phyloP scores from a whole-genome alignment of 2,797 vertebrate genomes.

The Chiloscyllium punctatum region DNA sequence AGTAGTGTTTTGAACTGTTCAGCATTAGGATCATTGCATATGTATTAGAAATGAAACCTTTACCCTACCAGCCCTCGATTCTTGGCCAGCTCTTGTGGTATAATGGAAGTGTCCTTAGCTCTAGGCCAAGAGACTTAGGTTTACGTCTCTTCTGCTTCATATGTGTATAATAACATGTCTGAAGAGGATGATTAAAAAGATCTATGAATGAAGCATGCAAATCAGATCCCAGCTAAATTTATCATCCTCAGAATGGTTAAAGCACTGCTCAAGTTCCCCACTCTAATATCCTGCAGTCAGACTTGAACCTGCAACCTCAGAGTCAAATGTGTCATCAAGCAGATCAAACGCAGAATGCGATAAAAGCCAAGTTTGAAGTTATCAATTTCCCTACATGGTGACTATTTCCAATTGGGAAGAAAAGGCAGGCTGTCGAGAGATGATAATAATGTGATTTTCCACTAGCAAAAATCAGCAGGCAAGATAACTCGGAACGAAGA shows the following conservation, averaged over 20 bases:
- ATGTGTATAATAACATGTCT: too few relatives aligned
- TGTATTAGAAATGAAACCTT: too few relatives aligned
- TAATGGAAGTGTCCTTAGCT: too few relatives aligned
- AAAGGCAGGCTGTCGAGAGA: not conserved
- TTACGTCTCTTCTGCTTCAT: too few relatives aligned
- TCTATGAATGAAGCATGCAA: not conserved
- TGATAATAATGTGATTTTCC: not conserved
- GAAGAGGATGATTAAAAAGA: too few relatives aligned
- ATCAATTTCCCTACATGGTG: not conserved
- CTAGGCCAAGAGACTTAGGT: too few relatives aligned
- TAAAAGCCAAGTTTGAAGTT: not conserved
- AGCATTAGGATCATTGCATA: not conserved
- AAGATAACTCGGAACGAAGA: not conserved
- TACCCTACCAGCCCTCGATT: too few relatives aligned
- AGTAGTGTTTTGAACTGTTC: not conserved
- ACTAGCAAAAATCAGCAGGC: not conserved
- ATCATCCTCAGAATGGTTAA: not conserved
- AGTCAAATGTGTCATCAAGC: not conserved
- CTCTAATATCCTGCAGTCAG: not conserved
- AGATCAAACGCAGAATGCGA: not conserved
- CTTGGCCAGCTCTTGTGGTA: too few relatives aligned
- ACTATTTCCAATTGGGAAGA: not conserved
- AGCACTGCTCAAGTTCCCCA: not conserved
- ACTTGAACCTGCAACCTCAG: not conserved
- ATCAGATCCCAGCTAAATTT: not conserved